Evolutionary conservation across 2,113 vertebrate genomes (phyloP), one percentile per base, ranked within the genome.

Genomic region (Heterochromis multidens): DNA sequence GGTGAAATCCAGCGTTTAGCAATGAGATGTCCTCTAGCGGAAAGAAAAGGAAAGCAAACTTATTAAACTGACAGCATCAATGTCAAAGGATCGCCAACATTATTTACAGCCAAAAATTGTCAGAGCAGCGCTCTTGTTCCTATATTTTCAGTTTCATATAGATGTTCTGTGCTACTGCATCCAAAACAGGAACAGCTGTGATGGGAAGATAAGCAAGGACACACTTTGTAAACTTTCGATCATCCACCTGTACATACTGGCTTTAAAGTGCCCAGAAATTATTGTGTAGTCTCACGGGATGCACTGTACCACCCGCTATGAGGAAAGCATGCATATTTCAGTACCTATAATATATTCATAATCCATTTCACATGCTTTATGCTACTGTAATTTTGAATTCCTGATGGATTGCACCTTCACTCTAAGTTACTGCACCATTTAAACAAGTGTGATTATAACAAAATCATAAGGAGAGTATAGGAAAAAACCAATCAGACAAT

Each of bases 301-400:
- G 19, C 76, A 43, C 52, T 88, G 58, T 43, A 65, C 17, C 56
- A 14, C 65, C 62, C 23, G 65, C 43, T 59, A 29, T 9, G 58
- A 70, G 35, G 58, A 65, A 40, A 77, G 65, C 80, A 78, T 93
- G 58, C 58, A 91, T 91, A 88, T 89, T 93, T 82, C 85, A 93
- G 58, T 33, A 31, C 31, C 52, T 78, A 85, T 90, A 88, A 91
- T 88, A 76, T 90, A 93, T 94, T 91, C 56, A 93, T 91, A 67
- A 87, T 81, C 35, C 40, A 89, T 90, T 85, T 90, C 52, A 80
- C 82, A 86, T 61, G 54, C 52, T 85, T 61, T 52, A 49, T 65
- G 58, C 80, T 72, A 76, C 72, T 59, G 82, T 70, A 13, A 80
- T 72, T 83, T 86, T 89, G 35, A 76, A 85, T 83, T 79, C 16